A percentile compares a stretch with the other conserved stretches of the same genome.
These are phyloP conservation scores for Drosophila austrosaltans DNA, from an alignment of 2,888 invertebrate genomes.

Conservation along the genomic window DNA sequence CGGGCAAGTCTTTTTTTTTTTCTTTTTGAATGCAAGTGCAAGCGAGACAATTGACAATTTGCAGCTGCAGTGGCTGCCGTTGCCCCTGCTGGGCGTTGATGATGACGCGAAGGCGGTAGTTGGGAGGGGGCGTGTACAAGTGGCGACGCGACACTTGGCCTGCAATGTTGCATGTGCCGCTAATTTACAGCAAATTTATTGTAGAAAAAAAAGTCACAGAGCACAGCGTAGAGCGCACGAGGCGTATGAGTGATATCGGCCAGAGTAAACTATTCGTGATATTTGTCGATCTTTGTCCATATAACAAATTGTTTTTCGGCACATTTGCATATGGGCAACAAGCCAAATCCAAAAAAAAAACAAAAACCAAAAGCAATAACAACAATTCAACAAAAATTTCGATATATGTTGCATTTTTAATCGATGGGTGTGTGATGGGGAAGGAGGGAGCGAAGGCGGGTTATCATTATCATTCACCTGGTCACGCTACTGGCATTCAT, in stretches of 20 bases:
- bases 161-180: constrained; percentile 69
- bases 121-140: constrained; percentile 50
- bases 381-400: constrained; percentile 21
- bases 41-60: constrained; percentile 55
- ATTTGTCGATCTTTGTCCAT: constrained; percentile 62
- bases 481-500: constrained; percentile 24
- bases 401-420: constrained; percentile 22
- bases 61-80: constrained; percentile 32
- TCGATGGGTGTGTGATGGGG: background rate
- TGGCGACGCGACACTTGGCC: constrained; percentile 77
- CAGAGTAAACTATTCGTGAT: constrained; percentile 27
- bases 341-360: background rate
- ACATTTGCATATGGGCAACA: constrained; percentile 68
- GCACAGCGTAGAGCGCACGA: constrained; percentile 41
- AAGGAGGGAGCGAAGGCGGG: background rate
- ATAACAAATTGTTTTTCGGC: constrained; percentile 60
- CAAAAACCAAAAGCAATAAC: constrained; percentile 19
- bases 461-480: constrained; percentile 23
- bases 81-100: constrained; percentile 59
- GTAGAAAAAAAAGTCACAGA: constrained; percentile 26
- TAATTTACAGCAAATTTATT: constrained; percentile 79
- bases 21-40: constrained; percentile 15
- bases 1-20: constrained; percentile 53
- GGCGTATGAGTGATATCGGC: constrained; percentile 72
- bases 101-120: constrained; percentile 48